Percentiles rank a stretch among this genome's conserved stretches.
Conservation (phyloP, 2,113 vertebrate species). For the Lagopus muta region DNA sequence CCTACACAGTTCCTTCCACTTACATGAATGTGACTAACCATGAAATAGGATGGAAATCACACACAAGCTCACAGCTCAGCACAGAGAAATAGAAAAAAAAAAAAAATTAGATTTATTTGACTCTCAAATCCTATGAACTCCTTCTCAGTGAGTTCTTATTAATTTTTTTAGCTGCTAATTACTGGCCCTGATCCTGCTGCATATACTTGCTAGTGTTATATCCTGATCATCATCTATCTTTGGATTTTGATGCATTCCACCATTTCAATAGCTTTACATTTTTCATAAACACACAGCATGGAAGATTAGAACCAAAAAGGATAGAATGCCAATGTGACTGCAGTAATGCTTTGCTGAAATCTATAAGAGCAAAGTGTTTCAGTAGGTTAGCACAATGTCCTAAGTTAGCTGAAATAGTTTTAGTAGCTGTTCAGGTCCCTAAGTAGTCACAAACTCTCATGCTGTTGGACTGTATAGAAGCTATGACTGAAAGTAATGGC, state of each 20-base stretch:
- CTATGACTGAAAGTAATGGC: not conserved
- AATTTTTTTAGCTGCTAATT: not conserved
- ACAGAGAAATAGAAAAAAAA: not conserved
- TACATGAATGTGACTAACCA: not conserved
- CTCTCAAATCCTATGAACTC: not conserved
- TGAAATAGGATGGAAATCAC: not conserved
- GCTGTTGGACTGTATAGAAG: not conserved
- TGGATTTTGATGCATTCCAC: not conserved
- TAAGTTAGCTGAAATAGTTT: not conserved
- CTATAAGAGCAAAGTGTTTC: not conserved
- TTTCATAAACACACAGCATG: not conserved
- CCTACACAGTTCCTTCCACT: not conserved
- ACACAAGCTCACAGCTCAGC: not conserved
- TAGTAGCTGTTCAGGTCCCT: not conserved
- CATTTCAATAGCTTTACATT: not conserved
- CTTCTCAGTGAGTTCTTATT: not conserved
- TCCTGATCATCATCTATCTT: not conserved
- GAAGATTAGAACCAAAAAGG: not conserved
- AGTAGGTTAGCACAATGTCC: not conserved
- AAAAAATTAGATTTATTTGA: not conserved
- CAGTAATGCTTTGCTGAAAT: not conserved
- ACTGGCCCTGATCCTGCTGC: not conserved
- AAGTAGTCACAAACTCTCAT: not conserved
- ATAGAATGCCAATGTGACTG: not conserved
- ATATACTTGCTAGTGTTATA: not conserved